Percentiles rank a stretch among this genome's conserved stretches.
Evolutionary conservation across 2,113 vertebrate genomes (phyloP).

Genomic region (Papio anubis): DNA sequence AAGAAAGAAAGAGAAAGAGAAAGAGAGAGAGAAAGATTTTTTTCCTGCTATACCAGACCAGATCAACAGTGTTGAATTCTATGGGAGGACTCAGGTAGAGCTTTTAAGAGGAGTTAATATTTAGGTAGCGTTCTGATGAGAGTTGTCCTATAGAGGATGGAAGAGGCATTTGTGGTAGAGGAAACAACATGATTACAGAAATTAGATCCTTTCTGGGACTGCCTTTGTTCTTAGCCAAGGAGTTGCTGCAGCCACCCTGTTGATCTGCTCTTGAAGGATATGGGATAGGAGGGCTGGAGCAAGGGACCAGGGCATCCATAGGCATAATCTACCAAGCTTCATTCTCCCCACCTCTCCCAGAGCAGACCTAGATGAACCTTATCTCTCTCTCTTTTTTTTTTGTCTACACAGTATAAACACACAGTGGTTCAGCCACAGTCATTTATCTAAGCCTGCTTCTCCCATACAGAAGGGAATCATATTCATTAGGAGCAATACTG

Average conservation of each 20-base stretch:
- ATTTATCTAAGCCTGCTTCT: background rate
- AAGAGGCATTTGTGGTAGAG: background rate
- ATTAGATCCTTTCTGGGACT: background rate
- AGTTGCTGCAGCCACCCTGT: background rate
- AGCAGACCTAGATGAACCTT: background rate
- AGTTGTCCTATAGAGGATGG: background rate
- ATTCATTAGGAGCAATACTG: background rate
- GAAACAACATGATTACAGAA: background rate
- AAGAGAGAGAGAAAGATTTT: too few relatives aligned
- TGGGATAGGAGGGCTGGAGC: too few relatives aligned
- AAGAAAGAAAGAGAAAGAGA: too few relatives aligned
- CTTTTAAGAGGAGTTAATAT: background rate
- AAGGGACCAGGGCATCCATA: background rate
- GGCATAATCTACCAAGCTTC: background rate
- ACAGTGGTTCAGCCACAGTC: background rate
- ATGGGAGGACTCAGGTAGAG: background rate
- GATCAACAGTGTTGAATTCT: background rate
- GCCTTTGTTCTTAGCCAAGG: background rate
- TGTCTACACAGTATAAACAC: background rate
- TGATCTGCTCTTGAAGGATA: background rate
- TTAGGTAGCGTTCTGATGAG: background rate
- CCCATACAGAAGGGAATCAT: background rate
- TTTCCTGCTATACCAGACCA: background rate
- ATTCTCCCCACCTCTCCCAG: background rate
- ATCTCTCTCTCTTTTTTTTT: background rate